A percentile compares a stretch with the other conserved stretches of the same genome.
Conservation (phyloP, 2,888 invertebrate species). For the Cephus nigrinus region DNA sequence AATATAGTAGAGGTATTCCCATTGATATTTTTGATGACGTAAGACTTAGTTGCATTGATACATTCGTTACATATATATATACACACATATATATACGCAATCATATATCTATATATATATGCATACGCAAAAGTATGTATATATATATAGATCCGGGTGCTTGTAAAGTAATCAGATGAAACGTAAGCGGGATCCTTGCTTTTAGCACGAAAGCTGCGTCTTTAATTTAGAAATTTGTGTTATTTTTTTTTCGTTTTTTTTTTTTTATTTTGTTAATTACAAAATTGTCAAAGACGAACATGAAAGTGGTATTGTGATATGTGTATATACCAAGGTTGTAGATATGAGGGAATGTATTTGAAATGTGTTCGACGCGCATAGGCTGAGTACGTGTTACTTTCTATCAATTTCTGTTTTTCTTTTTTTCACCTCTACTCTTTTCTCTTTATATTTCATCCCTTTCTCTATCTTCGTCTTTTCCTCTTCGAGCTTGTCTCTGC, state of each 20-base stretch:
- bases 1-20: constrained; percentile 59
- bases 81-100: background rate
- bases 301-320: constrained; percentile 48
- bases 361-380: constrained; percentile 3
- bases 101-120: constrained; percentile 2
- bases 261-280: background rate
- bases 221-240: background rate
- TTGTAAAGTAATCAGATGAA: constrained; percentile 58
- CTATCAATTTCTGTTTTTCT: background rate
- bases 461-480: constrained; percentile 1
- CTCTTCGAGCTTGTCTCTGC: background rate
- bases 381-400: background rate
- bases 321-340: constrained; percentile 39
- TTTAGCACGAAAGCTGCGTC: background rate
- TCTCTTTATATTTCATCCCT: background rate
- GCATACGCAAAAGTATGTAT: background rate
- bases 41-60: constrained; percentile 55
- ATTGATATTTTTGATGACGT: constrained; percentile 62
- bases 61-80: constrained; percentile 34
- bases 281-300: constrained; percentile 12
- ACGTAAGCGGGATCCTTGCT: background rate
- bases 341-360: background rate
- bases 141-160: constrained; percentile 36
- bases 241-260: background rate
- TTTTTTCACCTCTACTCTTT: background rate